These are phyloP conservation scores for Neodiprion lecontei DNA, from an alignment of 1,140 invertebrate species.

Conservation along the genomic window DNA sequence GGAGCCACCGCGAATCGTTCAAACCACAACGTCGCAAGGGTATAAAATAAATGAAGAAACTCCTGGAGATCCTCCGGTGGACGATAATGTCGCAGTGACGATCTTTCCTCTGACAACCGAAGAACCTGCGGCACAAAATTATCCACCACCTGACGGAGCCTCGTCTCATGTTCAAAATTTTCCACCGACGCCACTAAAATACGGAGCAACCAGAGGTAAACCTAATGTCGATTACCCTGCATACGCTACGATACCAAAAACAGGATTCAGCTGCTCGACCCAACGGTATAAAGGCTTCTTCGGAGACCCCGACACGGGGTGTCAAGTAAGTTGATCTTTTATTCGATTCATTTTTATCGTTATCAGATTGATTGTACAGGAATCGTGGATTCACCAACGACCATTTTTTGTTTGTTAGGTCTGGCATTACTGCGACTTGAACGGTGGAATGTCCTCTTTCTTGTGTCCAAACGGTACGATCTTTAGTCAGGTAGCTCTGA, in stretches of 20 bases:
- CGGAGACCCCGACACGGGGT: conserved; percentile 84
- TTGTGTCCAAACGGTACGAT: conserved; percentile 91
- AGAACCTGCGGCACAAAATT: conserved; percentile 25
- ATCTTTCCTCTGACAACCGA: conserved; percentile 32
- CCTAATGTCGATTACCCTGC: conserved; percentile 86
- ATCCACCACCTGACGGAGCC: conserved; percentile 33
- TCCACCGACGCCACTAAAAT: conserved; percentile 44
- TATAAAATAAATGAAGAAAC: conserved; percentile 46
- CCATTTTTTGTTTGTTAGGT: conserved; percentile 66
- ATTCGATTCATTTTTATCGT: not conserved
- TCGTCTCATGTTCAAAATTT: conserved; percentile 25
- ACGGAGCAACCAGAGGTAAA: conserved; percentile 75
- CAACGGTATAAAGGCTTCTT: conserved; percentile 91
- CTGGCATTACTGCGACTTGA: conserved; percentile 92
- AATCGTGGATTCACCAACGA: too few relatives aligned
- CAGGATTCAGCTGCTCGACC: conserved; percentile 81
- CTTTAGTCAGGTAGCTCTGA: conserved; percentile 85
- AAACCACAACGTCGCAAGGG: conserved; percentile 25
- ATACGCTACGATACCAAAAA: conserved; percentile 76
- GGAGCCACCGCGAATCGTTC: not conserved
- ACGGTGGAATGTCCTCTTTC: conserved; percentile 89
- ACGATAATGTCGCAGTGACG: conserved; percentile 32
- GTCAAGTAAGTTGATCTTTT: conserved; percentile 68
- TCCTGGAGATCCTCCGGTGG: conserved; percentile 37
- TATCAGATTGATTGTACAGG: too few relatives aligned